Base-by-base conservation (phyloP, 1,140 invertebrate species). In the Ceratitis capitata region DNA sequence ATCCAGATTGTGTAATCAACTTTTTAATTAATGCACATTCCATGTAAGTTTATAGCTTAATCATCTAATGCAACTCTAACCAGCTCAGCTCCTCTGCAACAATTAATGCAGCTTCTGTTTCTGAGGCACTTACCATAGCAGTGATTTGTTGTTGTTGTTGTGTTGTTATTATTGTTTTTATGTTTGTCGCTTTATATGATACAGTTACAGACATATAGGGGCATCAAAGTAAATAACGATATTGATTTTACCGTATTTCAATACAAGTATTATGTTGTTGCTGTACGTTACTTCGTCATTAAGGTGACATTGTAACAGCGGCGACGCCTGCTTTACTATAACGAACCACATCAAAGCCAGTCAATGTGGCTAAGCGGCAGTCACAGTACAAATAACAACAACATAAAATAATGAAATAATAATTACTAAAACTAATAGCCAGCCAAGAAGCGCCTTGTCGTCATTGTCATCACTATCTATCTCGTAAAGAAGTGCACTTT, bases 1-100 rank as follows among this genome's bases (percentile, higher is more conserved):
- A 45, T 45, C 16, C 45, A 78, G 69, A 7, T 78, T 19, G 16
- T 78, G 69, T 23, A 78, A 78, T 78, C 69, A 78, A 78, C 69
- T 45, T 78, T 78, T 78, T 42, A 78, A 78, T 78, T 78, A 78
- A 78, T 78, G 69, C 42, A 45, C 69, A 78, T 78, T 78, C 69
- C 69, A 26, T 23, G 69, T 78, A 78, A 47, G 39, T 45, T 45
- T 45, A 23, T 42, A 45, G 69, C 69, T 78, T 45, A 42, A 78
- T 78, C 69, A 78, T 78, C 39, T 78, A 78, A 78, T 78, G 39
- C 69, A 45, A 19, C 51, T 6, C 51, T n/a, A 56, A n/a, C n/a
- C 51, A 56, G 58, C 69, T 2, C 69, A 78, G 2, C 26, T 61
- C 23, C 5, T 26, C 56, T 42, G 64, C 39, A 78, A n/a, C 69